Percentiles rank a stretch among this genome's conserved stretches.
Evolutionary conservation across 2,113 vertebrate genomes (phyloP).

Genomic region (Phalacrocorax carbo): DNA sequence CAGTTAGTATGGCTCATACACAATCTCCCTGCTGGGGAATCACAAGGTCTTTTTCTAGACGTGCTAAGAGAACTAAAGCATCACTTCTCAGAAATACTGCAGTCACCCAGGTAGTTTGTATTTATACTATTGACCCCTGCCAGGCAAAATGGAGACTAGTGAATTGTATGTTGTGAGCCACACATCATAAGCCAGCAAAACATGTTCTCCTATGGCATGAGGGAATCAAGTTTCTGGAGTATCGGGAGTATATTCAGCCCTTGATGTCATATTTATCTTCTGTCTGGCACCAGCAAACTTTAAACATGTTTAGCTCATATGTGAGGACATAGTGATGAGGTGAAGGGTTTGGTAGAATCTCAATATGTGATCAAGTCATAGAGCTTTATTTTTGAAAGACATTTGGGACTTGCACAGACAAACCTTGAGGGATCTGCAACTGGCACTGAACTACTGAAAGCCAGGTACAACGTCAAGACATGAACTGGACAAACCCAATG

Average conservation of each 20-base stretch:
- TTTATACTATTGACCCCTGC: neutral
- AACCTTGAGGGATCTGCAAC: neutral
- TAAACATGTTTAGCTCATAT: neutral
- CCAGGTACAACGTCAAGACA: fast-evolving
- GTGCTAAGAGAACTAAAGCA: neutral
- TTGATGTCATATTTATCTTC: neutral
- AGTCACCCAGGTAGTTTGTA: neutral
- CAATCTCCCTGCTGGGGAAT: neutral
- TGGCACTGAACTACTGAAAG: neutral
- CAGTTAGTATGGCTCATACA: neutral
- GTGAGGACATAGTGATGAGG: neutral
- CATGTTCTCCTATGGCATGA: neutral
- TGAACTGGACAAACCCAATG: neutral
- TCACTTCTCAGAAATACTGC: neutral
- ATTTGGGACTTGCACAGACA: neutral
- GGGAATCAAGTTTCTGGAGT: neutral
- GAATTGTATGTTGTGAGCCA: neutral
- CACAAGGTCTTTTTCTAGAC: neutral
- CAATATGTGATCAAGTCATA: neutral
- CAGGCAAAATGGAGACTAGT: neutral
- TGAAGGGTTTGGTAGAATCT: neutral
- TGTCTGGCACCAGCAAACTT: neutral
- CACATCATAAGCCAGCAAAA: neutral
- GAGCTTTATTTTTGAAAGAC: neutral
- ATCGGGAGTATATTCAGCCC: neutral